Percentiles rank a stretch among this genome's conserved stretches.
phyloP scores from a whole-genome alignment of 1,140 invertebrate genomes.

The Andricus grossulariae region DNA sequence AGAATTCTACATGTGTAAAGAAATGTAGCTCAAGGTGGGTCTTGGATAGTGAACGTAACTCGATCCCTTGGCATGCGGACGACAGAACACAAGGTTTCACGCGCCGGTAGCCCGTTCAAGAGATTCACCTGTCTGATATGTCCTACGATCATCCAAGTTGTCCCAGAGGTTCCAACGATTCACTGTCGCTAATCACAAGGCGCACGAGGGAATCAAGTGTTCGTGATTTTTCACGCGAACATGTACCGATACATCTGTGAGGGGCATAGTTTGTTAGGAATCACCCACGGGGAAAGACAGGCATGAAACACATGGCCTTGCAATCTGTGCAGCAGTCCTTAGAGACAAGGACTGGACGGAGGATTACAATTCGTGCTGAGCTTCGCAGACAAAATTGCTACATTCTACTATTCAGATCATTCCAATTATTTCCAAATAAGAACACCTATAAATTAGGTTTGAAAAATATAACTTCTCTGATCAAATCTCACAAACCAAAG shows the following conservation, averaged over 20 bases:
- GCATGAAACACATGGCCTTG: slow-evolving; percentile 24
- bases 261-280: slow-evolving; percentile 5
- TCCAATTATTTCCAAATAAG: not conserved
- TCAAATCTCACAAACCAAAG: too few relatives aligned
- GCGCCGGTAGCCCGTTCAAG: slow-evolving; percentile 13
- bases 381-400: slow-evolving; percentile 1
- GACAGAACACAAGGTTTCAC: slow-evolving; percentile 30
- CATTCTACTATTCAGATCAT: slow-evolving; percentile 1
- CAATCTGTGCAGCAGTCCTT: not conserved
- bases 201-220: slow-evolving; percentile 25
- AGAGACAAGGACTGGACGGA: not conserved
- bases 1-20: not conserved
- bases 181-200: slow-evolving; percentile 30
- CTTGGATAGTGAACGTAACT: slow-evolving; percentile 11
- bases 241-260: not conserved
- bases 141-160: slow-evolving; percentile 10
- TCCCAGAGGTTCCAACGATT: slow-evolving; percentile 26
- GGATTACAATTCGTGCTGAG: not conserved
- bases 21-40: not conserved
- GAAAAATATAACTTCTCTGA: too few relatives aligned
- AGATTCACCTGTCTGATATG: slow-evolving; percentile 25
- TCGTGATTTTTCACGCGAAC: slow-evolving; percentile 17
- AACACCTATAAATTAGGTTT: too few relatives aligned
- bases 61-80: not conserved
- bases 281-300: not conserved